Base-by-base conservation (phyloP, 2,113 vertebrate species). In the Menidia beryllina region DNA sequence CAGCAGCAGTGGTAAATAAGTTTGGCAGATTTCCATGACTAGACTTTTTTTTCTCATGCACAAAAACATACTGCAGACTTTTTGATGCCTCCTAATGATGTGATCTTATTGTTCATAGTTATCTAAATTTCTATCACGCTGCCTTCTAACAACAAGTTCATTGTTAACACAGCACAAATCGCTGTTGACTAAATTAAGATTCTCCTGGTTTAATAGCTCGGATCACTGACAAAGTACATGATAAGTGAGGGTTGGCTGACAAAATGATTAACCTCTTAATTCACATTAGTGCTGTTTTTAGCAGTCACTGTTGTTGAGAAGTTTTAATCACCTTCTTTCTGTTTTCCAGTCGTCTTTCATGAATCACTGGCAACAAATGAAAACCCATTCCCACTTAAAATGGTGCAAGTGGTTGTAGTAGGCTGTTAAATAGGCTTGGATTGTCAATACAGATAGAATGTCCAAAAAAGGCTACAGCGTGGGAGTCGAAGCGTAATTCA, bases 341-440 rank as follows among this genome's bases (percentile, higher is more conserved):
- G 36, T 57, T 5, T 34, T 57, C 75, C 60, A 61, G 61, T 50
- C 38, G 45, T 68, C 60, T 51, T 73, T 63, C 52, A 67, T 67
- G 58, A 86, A 77, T 61, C 61, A 48, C 56, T 45, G 30, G 63
- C 57, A 61, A 55, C 57, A 80, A 54, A 25, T 54, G 19, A 47
- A 66, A 75, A 78, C 60, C 51, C 79, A 86, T 86, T 79, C 78
- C 73, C 67, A 66, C 72, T 79, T 61, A 45, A 81, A 78, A 72
- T 62, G 70, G 70, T 58, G 68, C 65, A 78, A 82, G 80, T 84
- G 78, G 30, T 72, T 58, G 45, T 77, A 83, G 82, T 72, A 76
- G 77, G 65, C 76, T 53, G 70, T 68, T 84, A 79, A 86, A 82
- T 56, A 75, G 78, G 76, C 75, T 84, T 38, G 59, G 75, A 59